Percentiles rank a stretch among this genome's conserved stretches.
phyloP scores from a whole-genome alignment of 2,797 vertebrate genomes.

The Bovichtus diacanthus region DNA sequence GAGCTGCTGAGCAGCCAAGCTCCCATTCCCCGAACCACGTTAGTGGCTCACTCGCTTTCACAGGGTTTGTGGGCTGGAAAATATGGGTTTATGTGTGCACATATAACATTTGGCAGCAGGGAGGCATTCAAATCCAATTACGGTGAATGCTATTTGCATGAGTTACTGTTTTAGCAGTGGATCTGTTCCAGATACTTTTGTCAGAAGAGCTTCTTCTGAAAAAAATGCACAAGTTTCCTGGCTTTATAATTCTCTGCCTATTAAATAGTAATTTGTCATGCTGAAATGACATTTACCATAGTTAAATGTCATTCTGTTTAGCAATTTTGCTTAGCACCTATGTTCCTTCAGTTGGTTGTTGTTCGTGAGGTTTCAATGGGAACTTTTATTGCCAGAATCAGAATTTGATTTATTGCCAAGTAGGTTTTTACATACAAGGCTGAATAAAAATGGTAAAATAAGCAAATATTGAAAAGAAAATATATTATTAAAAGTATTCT shows the following conservation, averaged over 20 bases:
- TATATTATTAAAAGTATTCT: no score
- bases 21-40: constrained; percentile 65
- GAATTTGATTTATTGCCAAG: no score
- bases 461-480: no score
- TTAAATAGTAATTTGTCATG: constrained; percentile 43
- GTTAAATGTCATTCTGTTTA: constrained; percentile 23
- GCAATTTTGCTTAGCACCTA: constrained; percentile 20
- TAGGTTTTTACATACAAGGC: no score
- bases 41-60: constrained; percentile 78
- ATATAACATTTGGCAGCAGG: constrained; percentile 84
- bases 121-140: constrained; percentile 86
- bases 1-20: constrained; percentile 75
- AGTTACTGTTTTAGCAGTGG: constrained; percentile 79
- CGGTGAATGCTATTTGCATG: constrained; percentile 79
- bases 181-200: constrained; percentile 71
- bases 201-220: constrained; percentile 52
- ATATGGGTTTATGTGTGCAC: constrained; percentile 83
- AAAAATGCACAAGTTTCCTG: constrained; percentile 44
- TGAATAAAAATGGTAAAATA: no score
- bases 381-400: constrained; percentile 14
- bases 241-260: constrained; percentile 39
- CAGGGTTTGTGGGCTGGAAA: constrained; percentile 83
- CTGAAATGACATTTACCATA: constrained; percentile 40
- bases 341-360: constrained; percentile 12
- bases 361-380: constrained; percentile 30